These are phyloP conservation scores for Spheniscus humboldti DNA, from an alignment of 2,797 vertebrate species.

Conservation along the genomic window DNA sequence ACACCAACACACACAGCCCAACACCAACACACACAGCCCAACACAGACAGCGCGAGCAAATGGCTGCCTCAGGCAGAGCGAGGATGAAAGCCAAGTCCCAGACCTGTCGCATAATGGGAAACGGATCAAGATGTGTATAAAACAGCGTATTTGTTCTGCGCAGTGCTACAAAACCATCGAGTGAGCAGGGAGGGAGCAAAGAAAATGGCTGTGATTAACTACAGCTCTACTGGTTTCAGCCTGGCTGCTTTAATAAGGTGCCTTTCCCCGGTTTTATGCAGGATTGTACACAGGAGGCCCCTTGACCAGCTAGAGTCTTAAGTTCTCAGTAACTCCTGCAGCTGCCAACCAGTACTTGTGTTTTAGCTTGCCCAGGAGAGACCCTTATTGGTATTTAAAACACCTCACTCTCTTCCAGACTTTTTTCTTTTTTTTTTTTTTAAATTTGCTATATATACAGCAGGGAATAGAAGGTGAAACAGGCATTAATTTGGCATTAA, in stretches of 20 bases:
- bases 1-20: too few species aligned
- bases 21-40: too few species aligned
- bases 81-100: neutral
- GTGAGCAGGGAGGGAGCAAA: neutral
- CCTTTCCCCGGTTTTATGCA: neutral
- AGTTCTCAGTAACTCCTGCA: constrained; percentile 3
- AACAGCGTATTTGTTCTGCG: neutral
- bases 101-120: neutral
- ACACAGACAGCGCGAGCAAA: neutral
- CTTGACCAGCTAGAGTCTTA: neutral
- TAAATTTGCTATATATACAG: neutral
- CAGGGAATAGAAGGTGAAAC: neutral
- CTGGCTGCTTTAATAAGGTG: neutral
- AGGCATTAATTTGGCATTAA: neutral
- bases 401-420: neutral
- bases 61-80: neutral
- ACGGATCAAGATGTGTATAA: neutral
- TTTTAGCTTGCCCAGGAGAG: constrained; percentile 13
- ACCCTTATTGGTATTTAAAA: constrained; percentile 7
- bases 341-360: neutral
- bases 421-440: neutral
- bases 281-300: neutral
- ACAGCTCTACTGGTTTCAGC: neutral
- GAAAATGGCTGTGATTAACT: neutral
- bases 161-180: neutral